phyloP scores from a whole-genome alignment of 2,888 invertebrate genomes.

The Spodoptera picta region DNA sequence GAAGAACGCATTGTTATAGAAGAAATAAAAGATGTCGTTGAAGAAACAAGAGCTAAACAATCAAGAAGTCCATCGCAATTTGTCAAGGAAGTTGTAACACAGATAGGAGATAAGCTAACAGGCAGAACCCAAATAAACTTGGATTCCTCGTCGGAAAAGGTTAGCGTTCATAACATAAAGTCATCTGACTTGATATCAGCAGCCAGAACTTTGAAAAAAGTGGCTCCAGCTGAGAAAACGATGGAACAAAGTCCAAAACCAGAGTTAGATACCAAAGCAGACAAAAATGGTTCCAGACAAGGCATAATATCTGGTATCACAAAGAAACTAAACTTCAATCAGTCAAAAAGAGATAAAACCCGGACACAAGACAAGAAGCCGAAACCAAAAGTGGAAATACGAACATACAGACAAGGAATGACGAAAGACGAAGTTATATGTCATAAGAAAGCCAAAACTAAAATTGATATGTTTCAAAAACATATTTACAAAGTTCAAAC shows the following conservation, averaged over 20 bases:
- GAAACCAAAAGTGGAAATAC: slow-evolving; percentile 81
- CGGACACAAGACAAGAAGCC: slow-evolving; percentile 64
- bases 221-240: slow-evolving; percentile 52
- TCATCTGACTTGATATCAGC: slow-evolving; percentile 75
- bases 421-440: slow-evolving; percentile 80
- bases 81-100: slow-evolving; percentile 69
- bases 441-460: slow-evolving; percentile 81
- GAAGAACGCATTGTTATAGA: slow-evolving; percentile 76
- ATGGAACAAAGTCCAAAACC: slow-evolving; percentile 27
- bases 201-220: slow-evolving; percentile 72
- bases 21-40: slow-evolving; percentile 62
- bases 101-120: slow-evolving; percentile 70
- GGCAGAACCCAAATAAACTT: slow-evolving; percentile 60
- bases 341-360: slow-evolving; percentile 76
- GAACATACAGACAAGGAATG: slow-evolving; percentile 79
- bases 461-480: slow-evolving; percentile 86
- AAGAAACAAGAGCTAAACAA: slow-evolving; percentile 60
- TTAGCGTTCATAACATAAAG: slow-evolving; percentile 75
- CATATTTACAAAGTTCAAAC: slow-evolving; percentile 80
- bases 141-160: slow-evolving; percentile 64
- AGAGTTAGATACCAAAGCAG: slow-evolving; percentile 43
- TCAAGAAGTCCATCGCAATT: slow-evolving; percentile 73
- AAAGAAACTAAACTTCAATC: slow-evolving; percentile 78
- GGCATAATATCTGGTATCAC: slow-evolving; percentile 78
- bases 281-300: slow-evolving; percentile 66